Evolutionary conservation across 2,113 vertebrate species (phyloP).

Genomic region (Pedionomus torquatus): DNA sequence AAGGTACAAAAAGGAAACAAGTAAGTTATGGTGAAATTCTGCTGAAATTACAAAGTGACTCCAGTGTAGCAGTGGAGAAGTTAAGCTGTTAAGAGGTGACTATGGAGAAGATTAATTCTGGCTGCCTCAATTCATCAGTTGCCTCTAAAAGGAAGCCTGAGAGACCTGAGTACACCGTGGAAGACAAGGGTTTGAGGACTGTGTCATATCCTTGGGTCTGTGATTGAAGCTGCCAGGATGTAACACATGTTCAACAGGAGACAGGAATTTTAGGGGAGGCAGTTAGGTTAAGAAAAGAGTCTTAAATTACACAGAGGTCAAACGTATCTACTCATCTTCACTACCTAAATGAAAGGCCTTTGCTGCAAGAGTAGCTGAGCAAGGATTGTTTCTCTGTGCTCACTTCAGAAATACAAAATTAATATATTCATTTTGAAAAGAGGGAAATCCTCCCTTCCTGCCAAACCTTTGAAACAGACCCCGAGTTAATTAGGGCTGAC

Average conservation of each 20-base stretch:
- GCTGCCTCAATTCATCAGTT: background rate
- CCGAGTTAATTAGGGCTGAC: background rate
- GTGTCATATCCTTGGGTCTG: background rate
- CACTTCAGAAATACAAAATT: background rate
- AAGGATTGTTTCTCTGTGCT: background rate
- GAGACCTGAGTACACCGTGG: background rate
- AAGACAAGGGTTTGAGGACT: background rate
- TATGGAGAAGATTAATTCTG: background rate
- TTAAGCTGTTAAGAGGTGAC: background rate
- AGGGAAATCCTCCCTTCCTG: slow-evolving; percentile 18
- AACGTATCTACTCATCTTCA: background rate
- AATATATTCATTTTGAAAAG: slow-evolving; percentile 16
- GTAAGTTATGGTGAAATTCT: background rate
- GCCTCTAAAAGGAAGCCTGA: background rate
- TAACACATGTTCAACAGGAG: background rate
- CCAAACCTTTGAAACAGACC: background rate
- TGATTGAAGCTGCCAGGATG: background rate
- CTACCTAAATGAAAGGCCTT: background rate
- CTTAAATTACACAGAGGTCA: background rate
- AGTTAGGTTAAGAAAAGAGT: background rate
- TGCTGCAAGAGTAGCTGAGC: background rate
- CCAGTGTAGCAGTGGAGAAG: background rate
- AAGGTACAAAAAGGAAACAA: background rate
- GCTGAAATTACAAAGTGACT: background rate
- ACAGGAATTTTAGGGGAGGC: background rate